Evolutionary conservation across 1,140 invertebrate species (phyloP).

Genomic region (honey bee (Apis mellifera)): DNA sequence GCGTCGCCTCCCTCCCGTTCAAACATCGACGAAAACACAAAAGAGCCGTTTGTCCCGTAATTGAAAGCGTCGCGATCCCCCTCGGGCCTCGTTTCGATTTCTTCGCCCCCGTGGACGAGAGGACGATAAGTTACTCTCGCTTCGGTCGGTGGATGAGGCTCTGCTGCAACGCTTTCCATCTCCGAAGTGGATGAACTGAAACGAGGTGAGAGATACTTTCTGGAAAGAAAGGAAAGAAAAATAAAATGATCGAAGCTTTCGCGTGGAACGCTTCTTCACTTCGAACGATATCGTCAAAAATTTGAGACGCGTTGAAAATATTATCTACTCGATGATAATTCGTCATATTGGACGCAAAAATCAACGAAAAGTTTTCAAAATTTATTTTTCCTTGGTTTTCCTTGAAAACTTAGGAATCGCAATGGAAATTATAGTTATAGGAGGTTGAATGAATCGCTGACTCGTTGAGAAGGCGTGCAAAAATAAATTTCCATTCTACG

Average conservation of each 20-base stretch:
- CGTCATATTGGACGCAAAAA: too few relatives aligned
- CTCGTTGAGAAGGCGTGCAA: background rate
- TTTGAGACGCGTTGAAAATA: background rate
- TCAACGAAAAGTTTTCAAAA: too few relatives aligned
- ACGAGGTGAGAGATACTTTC: too few relatives aligned
- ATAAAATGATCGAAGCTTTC: background rate
- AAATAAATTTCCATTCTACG: background rate
- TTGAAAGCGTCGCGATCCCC: background rate
- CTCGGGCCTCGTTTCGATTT: constrained; percentile 4
- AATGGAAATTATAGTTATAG: too few relatives aligned
- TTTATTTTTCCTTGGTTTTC: too few relatives aligned
- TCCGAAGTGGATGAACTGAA: background rate
- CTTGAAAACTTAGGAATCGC: too few relatives aligned
- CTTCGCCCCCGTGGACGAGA: background rate
- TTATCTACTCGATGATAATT: too few relatives aligned
- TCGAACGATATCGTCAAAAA: too few relatives aligned
- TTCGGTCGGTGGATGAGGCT: background rate
- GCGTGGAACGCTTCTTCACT: background rate
- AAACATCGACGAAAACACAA: constrained; percentile 24
- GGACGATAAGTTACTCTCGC: background rate
- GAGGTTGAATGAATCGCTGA: too few relatives aligned
- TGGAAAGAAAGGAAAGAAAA: background rate
- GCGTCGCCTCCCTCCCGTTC: constrained; percentile 9
- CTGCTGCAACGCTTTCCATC: background rate
- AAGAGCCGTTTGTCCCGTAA: constrained; percentile 43